Base-by-base conservation (phyloP, 2,888 invertebrate species). In the Xestia rhomboidea region DNA sequence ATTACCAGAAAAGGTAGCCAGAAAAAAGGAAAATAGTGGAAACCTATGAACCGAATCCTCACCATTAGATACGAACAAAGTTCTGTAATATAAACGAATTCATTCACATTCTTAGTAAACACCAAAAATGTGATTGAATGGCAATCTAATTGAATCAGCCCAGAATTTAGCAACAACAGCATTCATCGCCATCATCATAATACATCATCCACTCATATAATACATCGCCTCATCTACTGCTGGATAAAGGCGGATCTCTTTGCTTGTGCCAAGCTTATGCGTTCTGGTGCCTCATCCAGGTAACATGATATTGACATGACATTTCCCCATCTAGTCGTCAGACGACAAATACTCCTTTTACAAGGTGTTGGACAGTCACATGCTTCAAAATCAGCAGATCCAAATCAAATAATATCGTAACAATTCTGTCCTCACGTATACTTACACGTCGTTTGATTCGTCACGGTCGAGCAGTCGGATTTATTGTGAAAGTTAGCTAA, bases 401-500 rank as follows among this genome's bases (percentile, higher is more conserved):
- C 11, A 64, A 68, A 79, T 51, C 34, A 46, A 74, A 67, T 49
- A 64, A 44, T 2, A 27, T 30, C 10, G 0, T 21, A 79, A 73
- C 75, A 81, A 57, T 78, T 84, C 34, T 85, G 70, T 68, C 0
- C 8, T 0, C 62, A 68, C n/a, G 41, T 69, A 67, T 79, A 79
- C 86, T 44, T 60, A 62, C 67, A 79, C 85, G 83, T 82, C 84
- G 77, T 83, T 87, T 82, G 89, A 89, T 89, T 87, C 89, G 92
- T 89, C 90, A 88, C 89, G 90, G 88, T 84, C 79, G 87, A 83
- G 80, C 74, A 79, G 84, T 76, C 86, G 90, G 88, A 92, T 93
- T 92, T 93, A 92, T 92, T 86, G 90, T 88, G 77, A 87, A 93
- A 93, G 89, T 92, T 92, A 74, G 79, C 87, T 91, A 90, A 93